phyloP scores from a whole-genome alignment of 2,113 vertebrate species.

The Lanius ludovicianus region DNA sequence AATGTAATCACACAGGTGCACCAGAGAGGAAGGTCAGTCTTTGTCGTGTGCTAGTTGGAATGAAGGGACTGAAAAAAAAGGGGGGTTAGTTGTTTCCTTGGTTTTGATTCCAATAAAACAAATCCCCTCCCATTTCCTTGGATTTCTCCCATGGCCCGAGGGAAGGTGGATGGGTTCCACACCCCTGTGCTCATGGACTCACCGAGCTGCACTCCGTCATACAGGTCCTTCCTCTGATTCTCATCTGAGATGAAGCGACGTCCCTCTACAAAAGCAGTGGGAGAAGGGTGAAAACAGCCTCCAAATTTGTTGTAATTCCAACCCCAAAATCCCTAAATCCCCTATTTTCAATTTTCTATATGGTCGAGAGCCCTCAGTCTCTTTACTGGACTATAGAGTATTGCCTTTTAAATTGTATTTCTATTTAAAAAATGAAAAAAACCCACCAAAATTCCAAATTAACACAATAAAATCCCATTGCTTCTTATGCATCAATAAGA shows the following conservation, averaged over 20 bases:
- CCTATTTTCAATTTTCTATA: neutral
- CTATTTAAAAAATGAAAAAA: neutral
- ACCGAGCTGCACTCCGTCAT: conserved; percentile 83
- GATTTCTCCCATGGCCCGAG: neutral
- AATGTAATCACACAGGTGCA: neutral
- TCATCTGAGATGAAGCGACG: conserved; percentile 89
- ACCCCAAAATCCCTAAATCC: neutral
- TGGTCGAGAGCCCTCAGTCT: neutral
- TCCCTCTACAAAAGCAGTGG: conserved; percentile 79
- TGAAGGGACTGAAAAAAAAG: neutral
- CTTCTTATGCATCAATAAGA: neutral
- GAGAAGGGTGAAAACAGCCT: neutral
- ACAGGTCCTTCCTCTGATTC: conserved; percentile 79
- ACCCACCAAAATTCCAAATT: neutral
- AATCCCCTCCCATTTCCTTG: neutral
- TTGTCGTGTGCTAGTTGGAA: neutral
- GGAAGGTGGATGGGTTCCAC: neutral
- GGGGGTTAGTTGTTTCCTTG: neutral
- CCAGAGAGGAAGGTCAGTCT: neutral
- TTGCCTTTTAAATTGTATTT: neutral
- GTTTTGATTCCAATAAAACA: neutral
- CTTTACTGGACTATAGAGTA: neutral
- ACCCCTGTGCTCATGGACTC: neutral
- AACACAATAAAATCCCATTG: neutral
- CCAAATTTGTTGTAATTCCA: neutral